These are phyloP conservation scores for Rhamphomyia laevipes DNA, from an alignment of 2,888 invertebrate genomes.

Conservation along the genomic window DNA sequence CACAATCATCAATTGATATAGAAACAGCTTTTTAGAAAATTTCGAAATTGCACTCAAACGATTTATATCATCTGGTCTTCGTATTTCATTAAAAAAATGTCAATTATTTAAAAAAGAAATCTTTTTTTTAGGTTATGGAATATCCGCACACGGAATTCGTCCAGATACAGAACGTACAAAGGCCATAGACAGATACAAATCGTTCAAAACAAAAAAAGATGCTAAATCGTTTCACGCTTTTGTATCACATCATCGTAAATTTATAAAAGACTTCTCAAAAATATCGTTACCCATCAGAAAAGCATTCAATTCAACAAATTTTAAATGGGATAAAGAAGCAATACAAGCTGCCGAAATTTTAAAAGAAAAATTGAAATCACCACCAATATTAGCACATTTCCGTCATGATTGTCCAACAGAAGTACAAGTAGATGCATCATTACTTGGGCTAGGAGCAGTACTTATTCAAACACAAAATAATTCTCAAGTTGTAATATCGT, in stretches of 20 bases:
- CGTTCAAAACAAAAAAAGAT: too few relatives aligned
- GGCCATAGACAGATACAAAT: too few relatives aligned
- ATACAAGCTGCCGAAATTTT: not conserved
- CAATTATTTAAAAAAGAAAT: too few relatives aligned
- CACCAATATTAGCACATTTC: not conserved
- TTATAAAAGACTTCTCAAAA: too few relatives aligned
- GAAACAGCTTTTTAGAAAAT: not conserved
- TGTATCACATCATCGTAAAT: too few relatives aligned
- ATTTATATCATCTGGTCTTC: too few relatives aligned
- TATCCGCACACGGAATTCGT: too few relatives aligned
- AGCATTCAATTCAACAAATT: constrained; percentile 1
- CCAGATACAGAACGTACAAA: too few relatives aligned
- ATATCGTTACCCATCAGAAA: constrained; percentile 1
- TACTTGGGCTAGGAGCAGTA: constrained; percentile 2
- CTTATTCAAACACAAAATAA: not conserved
- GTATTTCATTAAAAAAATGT: too few relatives aligned
- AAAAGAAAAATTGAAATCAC: too few relatives aligned
- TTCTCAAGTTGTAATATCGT: not conserved
- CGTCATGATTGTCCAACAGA: not conserved
- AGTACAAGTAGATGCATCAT: not conserved
- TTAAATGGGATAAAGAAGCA: constrained; percentile 1
- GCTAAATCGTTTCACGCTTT: too few relatives aligned
- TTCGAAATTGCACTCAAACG: not conserved
- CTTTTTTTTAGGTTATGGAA: too few relatives aligned
- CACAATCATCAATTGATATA: not conserved